A percentile compares a stretch with the other conserved stretches of the same genome.
These are phyloP conservation scores for Mirza zaza DNA, from an alignment of 2,113 vertebrate species.

Conservation along the genomic window DNA sequence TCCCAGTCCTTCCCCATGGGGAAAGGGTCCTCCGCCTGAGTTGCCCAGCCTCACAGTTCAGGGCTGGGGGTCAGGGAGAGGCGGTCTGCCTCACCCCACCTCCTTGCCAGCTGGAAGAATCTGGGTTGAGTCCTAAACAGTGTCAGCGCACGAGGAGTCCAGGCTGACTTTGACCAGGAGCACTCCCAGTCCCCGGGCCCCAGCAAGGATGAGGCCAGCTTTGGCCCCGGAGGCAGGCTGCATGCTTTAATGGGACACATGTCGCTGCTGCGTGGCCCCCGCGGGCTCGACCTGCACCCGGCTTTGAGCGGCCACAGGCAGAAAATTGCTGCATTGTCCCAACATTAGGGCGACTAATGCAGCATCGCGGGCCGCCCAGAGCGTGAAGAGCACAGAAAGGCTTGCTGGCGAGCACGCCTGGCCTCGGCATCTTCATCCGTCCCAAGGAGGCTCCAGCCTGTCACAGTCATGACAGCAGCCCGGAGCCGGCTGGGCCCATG, in stretches of 20 bases:
- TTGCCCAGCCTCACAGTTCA: background rate
- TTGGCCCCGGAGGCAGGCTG: slow-evolving; percentile 30
- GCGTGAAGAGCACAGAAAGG: slow-evolving; percentile 87
- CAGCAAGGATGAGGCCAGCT: background rate
- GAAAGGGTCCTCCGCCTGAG: background rate
- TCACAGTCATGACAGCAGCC: background rate
- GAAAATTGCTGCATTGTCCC: slow-evolving; percentile 80
- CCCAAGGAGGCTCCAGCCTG: background rate
- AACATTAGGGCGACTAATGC: slow-evolving; percentile 55
- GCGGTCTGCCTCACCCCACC: no score
- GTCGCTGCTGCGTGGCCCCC: slow-evolving; percentile 39
- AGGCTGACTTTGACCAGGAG: background rate
- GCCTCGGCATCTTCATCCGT: slow-evolving; percentile 35
- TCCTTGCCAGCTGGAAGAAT: background rate
- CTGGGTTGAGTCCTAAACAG: background rate
- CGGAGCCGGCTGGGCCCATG: background rate
- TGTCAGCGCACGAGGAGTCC: background rate
- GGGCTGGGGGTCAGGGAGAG: background rate
- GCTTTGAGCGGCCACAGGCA: slow-evolving; percentile 77
- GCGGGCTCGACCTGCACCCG: background rate
- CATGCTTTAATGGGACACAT: slow-evolving; percentile 77
- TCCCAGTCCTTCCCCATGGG: background rate
- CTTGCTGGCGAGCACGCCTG: slow-evolving; percentile 66
- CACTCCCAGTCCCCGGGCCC: background rate
- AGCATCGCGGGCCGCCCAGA: slow-evolving; percentile 49